phyloP scores from a whole-genome alignment of 1,140 invertebrate genomes.

The Drosophila pseudoobscura region DNA sequence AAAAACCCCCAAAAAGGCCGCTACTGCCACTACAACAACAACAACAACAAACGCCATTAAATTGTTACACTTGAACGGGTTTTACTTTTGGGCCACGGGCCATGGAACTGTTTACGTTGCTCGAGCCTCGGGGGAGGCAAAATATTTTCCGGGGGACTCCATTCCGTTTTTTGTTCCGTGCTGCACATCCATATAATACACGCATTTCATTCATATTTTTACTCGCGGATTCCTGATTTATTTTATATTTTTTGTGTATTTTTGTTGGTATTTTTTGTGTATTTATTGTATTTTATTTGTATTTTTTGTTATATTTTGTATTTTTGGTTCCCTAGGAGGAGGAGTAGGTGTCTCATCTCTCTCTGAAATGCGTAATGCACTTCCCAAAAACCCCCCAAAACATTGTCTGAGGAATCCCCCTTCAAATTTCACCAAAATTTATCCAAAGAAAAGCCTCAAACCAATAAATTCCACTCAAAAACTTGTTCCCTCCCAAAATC shows the following conservation, averaged over 20 bases:
- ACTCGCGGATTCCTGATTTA: slow-evolving; percentile 1
- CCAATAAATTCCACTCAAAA: background rate
- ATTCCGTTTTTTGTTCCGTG: too few species aligned
- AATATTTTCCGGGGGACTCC: too few species aligned
- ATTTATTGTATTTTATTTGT: slow-evolving; percentile 38
- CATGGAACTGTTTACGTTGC: slow-evolving; percentile 39
- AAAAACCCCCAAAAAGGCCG: background rate
- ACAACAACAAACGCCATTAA: slow-evolving; percentile 77
- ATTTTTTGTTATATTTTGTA: slow-evolving; percentile 14
- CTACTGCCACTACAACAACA: slow-evolving; percentile 48
- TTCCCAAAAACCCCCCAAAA: background rate
- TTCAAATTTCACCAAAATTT: background rate
- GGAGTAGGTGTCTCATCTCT: slow-evolving; percentile 1
- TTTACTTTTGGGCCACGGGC: slow-evolving; percentile 59
- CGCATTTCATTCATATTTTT: slow-evolving; percentile 73
- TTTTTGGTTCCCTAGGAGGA: background rate
- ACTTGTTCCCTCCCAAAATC: slow-evolving; percentile 23
- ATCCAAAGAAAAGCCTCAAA: background rate
- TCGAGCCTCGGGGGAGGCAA: background rate
- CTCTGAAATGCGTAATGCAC: slow-evolving; percentile 2
- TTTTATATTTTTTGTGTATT: slow-evolving; percentile 22
- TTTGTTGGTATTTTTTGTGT: slow-evolving; percentile 36
- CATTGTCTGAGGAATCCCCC: background rate
- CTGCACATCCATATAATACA: slow-evolving; percentile 66
- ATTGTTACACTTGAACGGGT: slow-evolving; percentile 82